Evolutionary conservation across 2,797 vertebrate species (phyloP).

Genomic region (Pangasius larnaudii): DNA sequence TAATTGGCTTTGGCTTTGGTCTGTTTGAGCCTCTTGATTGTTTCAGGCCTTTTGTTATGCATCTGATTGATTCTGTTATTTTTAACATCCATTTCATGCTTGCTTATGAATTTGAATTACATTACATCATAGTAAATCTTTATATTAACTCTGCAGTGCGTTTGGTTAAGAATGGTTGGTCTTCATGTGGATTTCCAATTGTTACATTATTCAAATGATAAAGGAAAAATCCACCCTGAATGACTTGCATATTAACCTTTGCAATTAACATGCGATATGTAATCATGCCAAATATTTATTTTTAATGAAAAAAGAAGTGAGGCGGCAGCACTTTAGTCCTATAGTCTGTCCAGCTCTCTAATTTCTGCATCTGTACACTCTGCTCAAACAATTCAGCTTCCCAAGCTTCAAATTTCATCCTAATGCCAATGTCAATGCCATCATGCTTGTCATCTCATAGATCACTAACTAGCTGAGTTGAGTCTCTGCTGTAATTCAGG

Average conservation of each 20-base stretch:
- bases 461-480: background rate
- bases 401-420: background rate
- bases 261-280: background rate
- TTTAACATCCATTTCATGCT: background rate
- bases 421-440: background rate
- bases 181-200: background rate
- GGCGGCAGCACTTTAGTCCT: background rate
- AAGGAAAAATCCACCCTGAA: background rate
- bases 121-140: background rate
- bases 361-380: background rate
- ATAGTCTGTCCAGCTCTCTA: background rate
- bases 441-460: background rate
- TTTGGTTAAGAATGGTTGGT: background rate
- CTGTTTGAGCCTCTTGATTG: background rate
- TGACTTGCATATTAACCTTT: background rate
- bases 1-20: conserved; percentile 11
- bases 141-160: background rate
- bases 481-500: background rate
- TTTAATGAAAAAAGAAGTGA: background rate
- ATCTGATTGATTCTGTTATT: background rate
- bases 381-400: background rate
- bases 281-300: background rate
- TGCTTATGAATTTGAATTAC: background rate
- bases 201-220: background rate
- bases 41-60: conserved; percentile 4